Evolutionary conservation across 1,140 invertebrate species (phyloP), one percentile per base, ranked within the genome.

Genomic region (Micrasema longulum): DNA sequence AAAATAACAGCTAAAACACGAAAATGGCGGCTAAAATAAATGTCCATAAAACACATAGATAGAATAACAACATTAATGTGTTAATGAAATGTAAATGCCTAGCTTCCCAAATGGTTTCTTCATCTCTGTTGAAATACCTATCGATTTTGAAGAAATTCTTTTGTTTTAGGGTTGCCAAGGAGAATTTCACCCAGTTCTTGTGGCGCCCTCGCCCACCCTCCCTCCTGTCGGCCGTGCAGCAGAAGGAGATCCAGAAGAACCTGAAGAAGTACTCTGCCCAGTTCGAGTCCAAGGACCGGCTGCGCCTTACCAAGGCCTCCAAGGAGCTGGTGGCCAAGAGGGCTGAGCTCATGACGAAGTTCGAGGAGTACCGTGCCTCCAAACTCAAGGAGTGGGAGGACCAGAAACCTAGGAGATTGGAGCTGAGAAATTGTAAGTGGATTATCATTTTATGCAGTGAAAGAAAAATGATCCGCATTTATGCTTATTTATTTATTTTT

Each of bases 271-370:
- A 98, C 87, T 96, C 95, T 66, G 90, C 93, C 4, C 92, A 96
- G 82, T 99, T 99, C 83, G 97, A 99, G 79, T 92, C 92, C 77
- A 97, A 99, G 82, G 98, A 99, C 87, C 91, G 95, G 64, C 92
- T 97, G 87, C 89, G 96, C 55, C 88, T 94, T 79, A 95, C 93
- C 48, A 95, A 97, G 77, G 97, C 97, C 38, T 98, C 96, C 48
- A 98, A 98, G 89, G 97, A 99, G 88, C 83, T 99, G 74, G 91
- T 99, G 38, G 97, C 98, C 74, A 98, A 98, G 82, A 91, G 97
- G 14, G 91, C 93, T 26, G 89, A 92, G 74, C 85, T 97, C 65
- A 94, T 98, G 90, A 92, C 93, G 79, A 91, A 94, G 63, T 97
- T 97, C 80, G 89, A 93, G 76, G 91, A 93, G 74, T 93, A 93